Evolutionary conservation across 2,797 vertebrate species (phyloP).

Genomic region (Pseudopleuronectes americanus): DNA sequence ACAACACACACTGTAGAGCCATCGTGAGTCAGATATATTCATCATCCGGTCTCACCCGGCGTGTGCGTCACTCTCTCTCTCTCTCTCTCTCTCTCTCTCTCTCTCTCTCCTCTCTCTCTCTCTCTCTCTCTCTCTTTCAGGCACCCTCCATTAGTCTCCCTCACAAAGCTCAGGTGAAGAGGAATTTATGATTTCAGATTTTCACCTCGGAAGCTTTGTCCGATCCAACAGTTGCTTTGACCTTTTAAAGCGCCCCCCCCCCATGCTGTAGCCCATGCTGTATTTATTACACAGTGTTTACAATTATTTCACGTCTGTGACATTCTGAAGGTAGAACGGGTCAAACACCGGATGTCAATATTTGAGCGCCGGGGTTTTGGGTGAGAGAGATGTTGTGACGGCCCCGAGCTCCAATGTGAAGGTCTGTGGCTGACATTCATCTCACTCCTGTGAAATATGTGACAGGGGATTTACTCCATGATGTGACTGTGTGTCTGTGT

Average conservation of each 20-base stretch:
- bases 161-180: slow-evolving; percentile 70
- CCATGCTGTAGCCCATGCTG: neutral
- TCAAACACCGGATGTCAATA: slow-evolving; percentile 62
- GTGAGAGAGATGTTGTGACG: slow-evolving; percentile 37
- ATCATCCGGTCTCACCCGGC: slow-evolving; percentile 37
- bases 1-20: too few species aligned
- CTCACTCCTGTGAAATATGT: slow-evolving; percentile 26
- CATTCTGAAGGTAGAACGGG: slow-evolving; percentile 54
- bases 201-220: slow-evolving; percentile 10
- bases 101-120: slow-evolving; percentile 21
- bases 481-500: slow-evolving; percentile 2
- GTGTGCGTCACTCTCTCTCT: slow-evolving; percentile 18
- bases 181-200: slow-evolving; percentile 55
- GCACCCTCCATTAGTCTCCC: slow-evolving; percentile 49
- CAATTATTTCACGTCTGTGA: slow-evolving; percentile 62
- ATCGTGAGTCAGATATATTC: slow-evolving; percentile 16
- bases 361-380: slow-evolving; percentile 43
- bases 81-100: slow-evolving; percentile 15
- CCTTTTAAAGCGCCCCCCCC: slow-evolving; percentile 35
- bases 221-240: slow-evolving; percentile 8
- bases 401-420: slow-evolving; percentile 34
- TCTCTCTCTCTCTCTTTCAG: slow-evolving; percentile 11
- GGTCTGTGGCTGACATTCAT: slow-evolving; percentile 53
- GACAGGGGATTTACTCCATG: slow-evolving; percentile 36
- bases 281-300: slow-evolving; percentile 33